Base-by-base conservation (phyloP, 1,140 invertebrate genomes). In the Tetragnatha versicolor region DNA sequence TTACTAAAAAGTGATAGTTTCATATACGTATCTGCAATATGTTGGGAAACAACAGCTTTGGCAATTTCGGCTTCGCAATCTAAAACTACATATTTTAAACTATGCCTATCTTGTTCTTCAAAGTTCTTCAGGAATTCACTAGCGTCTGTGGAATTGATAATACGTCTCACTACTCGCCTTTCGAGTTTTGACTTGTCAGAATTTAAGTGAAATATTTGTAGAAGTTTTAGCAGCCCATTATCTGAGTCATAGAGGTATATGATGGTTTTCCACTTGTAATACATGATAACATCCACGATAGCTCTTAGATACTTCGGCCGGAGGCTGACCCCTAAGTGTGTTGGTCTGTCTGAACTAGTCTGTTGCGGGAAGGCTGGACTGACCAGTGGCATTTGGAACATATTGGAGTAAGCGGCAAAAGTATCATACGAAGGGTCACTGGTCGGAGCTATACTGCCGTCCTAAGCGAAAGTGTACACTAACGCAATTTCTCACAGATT, bases 211-310 rank as follows among this genome's bases (percentile, higher is more conserved):
- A 96, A 96, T 80, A 95, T 93, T 86, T 94, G 93, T 84, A 97
- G 94, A 82, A 95, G 89, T 84, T 94, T 89, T 72, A 96, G 87
- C 65, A 98, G 87, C 83, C 95, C 95, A 86, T 97, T 95, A 84
- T 97, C 93, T 10, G 94, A 96, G 87, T 97, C 94, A 85, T 97
- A 98, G 79, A 98, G 89, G 87, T 96, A 98, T 84, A 97, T 94
- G 83, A 98, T 94, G 84, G 92, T 92, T 82, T 91, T 91, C 95
- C 96, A 98, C 55, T 92, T 91, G 85, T 97, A 97, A 86, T 94
- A 92, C 77, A 91, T 88, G 81, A 98, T 94, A 25, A 95, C 93
- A 87, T 97, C 95, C 81, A 97, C 92, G 83, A 98, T 93, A 42
- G 95, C 95, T 82, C 92, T 91, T 85, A 97, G 93, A 87, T 97